phyloP scores from a whole-genome alignment of 2,113 vertebrate species.

The Cephalopterus ornatus region DNA sequence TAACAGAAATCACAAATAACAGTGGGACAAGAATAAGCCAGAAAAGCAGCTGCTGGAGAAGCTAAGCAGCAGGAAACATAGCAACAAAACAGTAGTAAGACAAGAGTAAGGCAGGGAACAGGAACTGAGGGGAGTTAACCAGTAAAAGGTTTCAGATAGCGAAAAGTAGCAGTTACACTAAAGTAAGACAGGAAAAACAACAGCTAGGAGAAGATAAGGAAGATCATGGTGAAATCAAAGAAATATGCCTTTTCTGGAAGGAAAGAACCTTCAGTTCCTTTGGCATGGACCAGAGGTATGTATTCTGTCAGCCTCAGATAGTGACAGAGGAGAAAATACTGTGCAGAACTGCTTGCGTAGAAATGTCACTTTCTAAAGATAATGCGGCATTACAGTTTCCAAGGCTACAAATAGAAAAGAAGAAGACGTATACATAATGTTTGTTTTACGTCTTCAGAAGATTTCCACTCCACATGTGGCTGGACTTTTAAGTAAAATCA shows the following conservation, averaged over 20 bases:
- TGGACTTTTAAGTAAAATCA: constrained; percentile 29
- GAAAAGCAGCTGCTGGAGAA: constrained; percentile 38
- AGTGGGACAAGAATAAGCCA: constrained; percentile 13
- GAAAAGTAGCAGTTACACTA: neutral
- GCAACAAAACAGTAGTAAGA: constrained; percentile 17
- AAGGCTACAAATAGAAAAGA: neutral
- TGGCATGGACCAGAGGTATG: constrained; percentile 5
- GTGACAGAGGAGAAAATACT: constrained; percentile 2
- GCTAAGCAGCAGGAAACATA: constrained; percentile 14
- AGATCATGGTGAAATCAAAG: constrained; percentile 39
- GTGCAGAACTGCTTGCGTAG: neutral
- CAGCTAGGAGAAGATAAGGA: constrained; percentile 25
- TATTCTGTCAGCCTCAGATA: constrained; percentile 34
- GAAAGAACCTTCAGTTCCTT: neutral
- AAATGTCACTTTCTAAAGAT: constrained; percentile 27
- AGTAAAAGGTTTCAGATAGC: constrained; percentile 6
- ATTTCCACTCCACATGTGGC: neutral
- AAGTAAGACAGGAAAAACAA: constrained; percentile 26
- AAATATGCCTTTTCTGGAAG: constrained; percentile 11
- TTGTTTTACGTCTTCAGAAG: constrained; percentile 35
- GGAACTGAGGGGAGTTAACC: neutral
- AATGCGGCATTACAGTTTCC: constrained; percentile 43
- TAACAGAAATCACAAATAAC: constrained; percentile 27
- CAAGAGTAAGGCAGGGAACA: constrained; percentile 22
- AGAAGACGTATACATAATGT: neutral